These are phyloP conservation scores for Tautogolabrus adspersus DNA, from an alignment of 2,113 vertebrate genomes.

Conservation along the genomic window DNA sequence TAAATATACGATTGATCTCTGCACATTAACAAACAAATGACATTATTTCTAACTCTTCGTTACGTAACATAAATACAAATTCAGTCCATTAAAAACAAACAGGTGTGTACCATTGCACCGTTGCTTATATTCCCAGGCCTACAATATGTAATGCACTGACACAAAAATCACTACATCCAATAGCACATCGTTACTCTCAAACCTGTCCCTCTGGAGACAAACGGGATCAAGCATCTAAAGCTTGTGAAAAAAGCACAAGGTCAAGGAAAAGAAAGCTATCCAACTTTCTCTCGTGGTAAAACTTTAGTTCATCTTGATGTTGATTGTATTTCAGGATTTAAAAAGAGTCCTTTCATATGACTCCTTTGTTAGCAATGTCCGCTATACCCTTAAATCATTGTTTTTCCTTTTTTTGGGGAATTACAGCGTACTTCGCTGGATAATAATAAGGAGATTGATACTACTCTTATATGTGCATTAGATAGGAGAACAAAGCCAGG, in stretches of 20 bases:
- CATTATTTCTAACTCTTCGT: conserved; percentile 24
- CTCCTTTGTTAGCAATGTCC: too few species aligned
- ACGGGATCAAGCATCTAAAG: conserved; percentile 22
- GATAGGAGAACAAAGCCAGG: too few species aligned
- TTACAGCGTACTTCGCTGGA: too few species aligned
- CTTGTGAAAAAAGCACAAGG: conserved; percentile 42
- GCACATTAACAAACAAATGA: conserved; percentile 65
- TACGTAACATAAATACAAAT: conserved; percentile 52
- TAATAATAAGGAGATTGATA: too few species aligned
- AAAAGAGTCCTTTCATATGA: too few species aligned
- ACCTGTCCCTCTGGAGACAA: conserved; percentile 9
- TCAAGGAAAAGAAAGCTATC: conserved; percentile 1
- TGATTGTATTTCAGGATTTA: conserved; percentile 36
- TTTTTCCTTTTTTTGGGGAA: too few species aligned
- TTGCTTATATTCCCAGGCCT: conserved; percentile 50
- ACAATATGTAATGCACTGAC: conserved; percentile 48
- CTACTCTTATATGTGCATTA: too few species aligned
- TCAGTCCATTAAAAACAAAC: conserved; percentile 54
- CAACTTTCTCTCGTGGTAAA: not conserved
- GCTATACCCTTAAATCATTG: too few species aligned
- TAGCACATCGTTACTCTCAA: not conserved
- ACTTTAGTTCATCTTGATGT: not conserved
- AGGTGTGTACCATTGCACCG: conserved; percentile 61
- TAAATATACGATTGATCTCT: conserved; percentile 37
- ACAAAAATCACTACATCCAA: conserved; percentile 48